Percentiles rank a stretch among this genome's conserved stretches.
These are phyloP conservation scores for Myrmecobius fasciatus DNA, from an alignment of 2,113 vertebrate genomes.

Conservation along the genomic window DNA sequence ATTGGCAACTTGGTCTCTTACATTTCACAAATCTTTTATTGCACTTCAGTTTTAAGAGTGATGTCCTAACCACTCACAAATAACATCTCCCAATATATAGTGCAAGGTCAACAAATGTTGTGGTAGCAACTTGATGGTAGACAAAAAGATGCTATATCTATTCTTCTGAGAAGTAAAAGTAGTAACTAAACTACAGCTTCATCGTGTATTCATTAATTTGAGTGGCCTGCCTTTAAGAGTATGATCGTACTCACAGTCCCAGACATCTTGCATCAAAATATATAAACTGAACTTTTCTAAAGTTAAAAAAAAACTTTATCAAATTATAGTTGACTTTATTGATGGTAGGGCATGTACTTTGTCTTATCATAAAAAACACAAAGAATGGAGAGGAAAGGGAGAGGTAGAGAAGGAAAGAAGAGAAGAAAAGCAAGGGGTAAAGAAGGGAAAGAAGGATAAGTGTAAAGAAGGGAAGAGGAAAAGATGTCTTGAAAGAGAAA, in stretches of 20 bases:
- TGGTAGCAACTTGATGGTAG: not conserved
- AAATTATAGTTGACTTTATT: not conserved
- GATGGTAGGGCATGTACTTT: not conserved
- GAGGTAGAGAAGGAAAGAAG: too few relatives aligned
- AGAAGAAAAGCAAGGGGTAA: too few relatives aligned
- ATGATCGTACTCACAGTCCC: not conserved
- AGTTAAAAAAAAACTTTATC: not conserved
- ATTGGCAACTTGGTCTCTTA: conserved; percentile 40
- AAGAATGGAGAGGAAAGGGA: not conserved
- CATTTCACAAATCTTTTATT: not conserved
- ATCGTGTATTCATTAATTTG: not conserved
- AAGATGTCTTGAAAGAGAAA: too few relatives aligned
- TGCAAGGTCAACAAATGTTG: not conserved
- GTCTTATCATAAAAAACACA: not conserved
- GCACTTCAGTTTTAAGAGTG: conserved; percentile 11
- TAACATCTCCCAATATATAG: not conserved
- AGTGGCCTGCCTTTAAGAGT: not conserved
- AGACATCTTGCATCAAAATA: not conserved
- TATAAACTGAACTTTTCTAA: not conserved
- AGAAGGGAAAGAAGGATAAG: too few relatives aligned
- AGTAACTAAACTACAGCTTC: not conserved
- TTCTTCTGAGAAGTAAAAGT: not conserved
- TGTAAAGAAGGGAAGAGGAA: too few relatives aligned
- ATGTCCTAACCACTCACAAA: conserved; percentile 20
- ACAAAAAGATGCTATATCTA: not conserved